Conservation (phyloP, 2,797 vertebrate species). For the Sitta carolinensis region DNA sequence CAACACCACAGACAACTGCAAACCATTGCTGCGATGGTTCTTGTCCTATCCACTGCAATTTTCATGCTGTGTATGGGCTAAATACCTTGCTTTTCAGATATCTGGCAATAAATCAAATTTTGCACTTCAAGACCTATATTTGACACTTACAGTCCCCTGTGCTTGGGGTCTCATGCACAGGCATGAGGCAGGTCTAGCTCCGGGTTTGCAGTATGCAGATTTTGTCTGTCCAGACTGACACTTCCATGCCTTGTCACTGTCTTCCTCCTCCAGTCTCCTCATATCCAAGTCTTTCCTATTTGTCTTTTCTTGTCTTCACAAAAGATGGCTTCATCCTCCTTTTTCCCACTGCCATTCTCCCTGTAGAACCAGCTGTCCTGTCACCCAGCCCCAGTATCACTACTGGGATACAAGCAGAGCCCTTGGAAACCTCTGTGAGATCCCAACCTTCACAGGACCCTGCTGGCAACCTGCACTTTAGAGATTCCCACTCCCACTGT, state of each 20-base stretch:
- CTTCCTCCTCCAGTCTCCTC: not conserved
- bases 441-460: not conserved
- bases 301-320: not conserved
- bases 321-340: not conserved
- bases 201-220: not conserved
- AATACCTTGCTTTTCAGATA: not conserved
- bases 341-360: not conserved
- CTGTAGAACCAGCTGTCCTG: not conserved
- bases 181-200: not conserved
- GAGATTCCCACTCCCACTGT: not conserved
- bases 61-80: not conserved
- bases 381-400: not conserved
- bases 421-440: not conserved
- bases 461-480: not conserved
- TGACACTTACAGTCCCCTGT: not conserved
- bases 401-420: not conserved
- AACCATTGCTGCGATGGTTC: not conserved
- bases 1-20: not conserved
- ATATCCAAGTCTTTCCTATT: not conserved
- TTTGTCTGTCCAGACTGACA: not conserved
- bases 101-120: not conserved
- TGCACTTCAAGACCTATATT: not conserved
- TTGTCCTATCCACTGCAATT: not conserved
- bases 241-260: not conserved
- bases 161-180: not conserved